Conservation (phyloP, 1,140 invertebrate genomes). For the Drosophila neocordata region DNA sequence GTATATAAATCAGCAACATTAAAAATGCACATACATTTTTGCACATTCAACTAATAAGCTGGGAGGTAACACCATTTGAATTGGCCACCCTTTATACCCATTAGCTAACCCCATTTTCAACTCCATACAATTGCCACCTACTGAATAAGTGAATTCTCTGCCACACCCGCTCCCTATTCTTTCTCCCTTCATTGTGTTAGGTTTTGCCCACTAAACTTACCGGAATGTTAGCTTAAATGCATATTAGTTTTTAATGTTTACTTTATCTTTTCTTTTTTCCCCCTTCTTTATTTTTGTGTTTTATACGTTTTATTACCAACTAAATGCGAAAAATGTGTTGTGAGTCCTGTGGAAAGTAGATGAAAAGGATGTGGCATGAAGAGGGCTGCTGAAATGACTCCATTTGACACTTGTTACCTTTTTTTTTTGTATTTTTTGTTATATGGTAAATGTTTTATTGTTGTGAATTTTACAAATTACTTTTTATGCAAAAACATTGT, state of each 20-base stretch:
- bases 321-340: slow-evolving; percentile 74
- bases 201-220: slow-evolving; percentile 21
- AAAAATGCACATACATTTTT: neutral
- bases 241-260: slow-evolving; percentile 61
- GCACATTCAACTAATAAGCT: slow-evolving; percentile 1
- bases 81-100: neutral
- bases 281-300: neutral
- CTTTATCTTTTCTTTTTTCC: slow-evolving; percentile 8
- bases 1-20: neutral
- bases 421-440: slow-evolving; percentile 15
- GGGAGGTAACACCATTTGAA: neutral
- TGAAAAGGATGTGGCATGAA: neutral
- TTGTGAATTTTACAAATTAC: slow-evolving; percentile 67
- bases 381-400: slow-evolving; percentile 24
- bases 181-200: too few species aligned
- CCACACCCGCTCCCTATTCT: too few species aligned
- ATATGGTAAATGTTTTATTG: slow-evolving; percentile 72
- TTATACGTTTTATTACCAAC: slow-evolving; percentile 53
- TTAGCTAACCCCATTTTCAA: too few species aligned
- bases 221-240: slow-evolving; percentile 48
- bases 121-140: too few species aligned
- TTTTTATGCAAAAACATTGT: slow-evolving; percentile 58
- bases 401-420: slow-evolving; percentile 44
- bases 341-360: neutral
- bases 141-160: too few species aligned